Conservation (phyloP, 2,113 vertebrate genomes). For the Chaetodon auriga region DNA sequence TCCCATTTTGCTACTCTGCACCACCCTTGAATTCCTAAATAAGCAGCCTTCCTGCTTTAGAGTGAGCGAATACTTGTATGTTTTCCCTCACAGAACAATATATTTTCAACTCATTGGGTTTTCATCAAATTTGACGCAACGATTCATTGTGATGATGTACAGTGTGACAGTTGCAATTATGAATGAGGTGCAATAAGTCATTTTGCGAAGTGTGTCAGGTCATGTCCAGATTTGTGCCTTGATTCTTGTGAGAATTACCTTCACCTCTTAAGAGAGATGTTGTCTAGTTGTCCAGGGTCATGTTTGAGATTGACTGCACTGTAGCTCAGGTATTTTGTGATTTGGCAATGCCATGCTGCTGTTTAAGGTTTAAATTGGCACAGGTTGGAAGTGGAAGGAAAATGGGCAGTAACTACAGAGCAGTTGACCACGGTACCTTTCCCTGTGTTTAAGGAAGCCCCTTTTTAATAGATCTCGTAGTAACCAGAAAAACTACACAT, state of each 20-base stretch:
- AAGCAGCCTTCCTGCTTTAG: background rate
- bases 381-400: background rate
- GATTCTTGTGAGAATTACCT: conserved; percentile 66
- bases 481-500: background rate
- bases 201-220: conserved; percentile 19
- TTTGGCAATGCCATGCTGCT: background rate
- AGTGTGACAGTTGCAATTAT: background rate
- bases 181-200: conserved; percentile 20
- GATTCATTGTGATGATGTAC: background rate
- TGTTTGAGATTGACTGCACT: conserved; percentile 48
- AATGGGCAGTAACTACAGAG: background rate
- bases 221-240: conserved; percentile 79
- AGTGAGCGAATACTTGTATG: background rate
- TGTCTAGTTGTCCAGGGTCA: conserved; percentile 41
- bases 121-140: background rate
- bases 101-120: background rate
- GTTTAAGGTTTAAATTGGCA: background rate
- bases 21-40: background rate
- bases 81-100: background rate
- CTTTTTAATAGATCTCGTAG: background rate
- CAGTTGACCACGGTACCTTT: background rate
- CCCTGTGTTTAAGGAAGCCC: background rate
- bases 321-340: background rate
- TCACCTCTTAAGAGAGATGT: conserved; percentile 56
- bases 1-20: background rate